Conservation (phyloP, 2,797 vertebrate genomes). For the Hypotaenidia philippensis region DNA sequence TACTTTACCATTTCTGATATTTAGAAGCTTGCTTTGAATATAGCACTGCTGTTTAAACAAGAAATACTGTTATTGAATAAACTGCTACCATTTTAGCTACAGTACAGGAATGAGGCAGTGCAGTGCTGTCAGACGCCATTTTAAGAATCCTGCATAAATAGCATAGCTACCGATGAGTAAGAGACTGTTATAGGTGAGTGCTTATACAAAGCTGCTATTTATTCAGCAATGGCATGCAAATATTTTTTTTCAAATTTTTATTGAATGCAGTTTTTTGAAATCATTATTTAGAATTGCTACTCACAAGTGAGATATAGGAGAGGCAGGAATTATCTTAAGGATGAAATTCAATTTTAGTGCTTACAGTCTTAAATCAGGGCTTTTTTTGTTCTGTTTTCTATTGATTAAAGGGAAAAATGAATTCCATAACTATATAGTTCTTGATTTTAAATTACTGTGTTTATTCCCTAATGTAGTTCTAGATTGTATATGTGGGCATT, state of each 20-base stretch:
- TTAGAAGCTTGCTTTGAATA: constrained; percentile 73
- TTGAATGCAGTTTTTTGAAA: constrained; percentile 77
- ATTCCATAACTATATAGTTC: constrained; percentile 65
- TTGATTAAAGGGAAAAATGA: constrained; percentile 67
- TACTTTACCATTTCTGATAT: constrained; percentile 75
- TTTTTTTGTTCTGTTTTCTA: constrained; percentile 42
- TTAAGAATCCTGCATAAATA: constrained; percentile 89
- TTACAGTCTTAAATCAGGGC: constrained; percentile 61
- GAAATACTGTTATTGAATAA: constrained; percentile 80
- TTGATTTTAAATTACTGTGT: constrained; percentile 62
- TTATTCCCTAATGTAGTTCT: constrained; percentile 63
- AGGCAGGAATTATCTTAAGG: constrained; percentile 73
- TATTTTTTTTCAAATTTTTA: constrained; percentile 66
- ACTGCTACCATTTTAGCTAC: constrained; percentile 87
- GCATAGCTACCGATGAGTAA: constrained; percentile 87
- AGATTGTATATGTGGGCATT: constrained; percentile 68
- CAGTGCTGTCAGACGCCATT: constrained; percentile 87
- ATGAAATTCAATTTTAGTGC: constrained; percentile 67
- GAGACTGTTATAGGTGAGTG: constrained; percentile 88
- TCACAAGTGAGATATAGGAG: constrained; percentile 68
- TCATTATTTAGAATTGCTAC: constrained; percentile 75
- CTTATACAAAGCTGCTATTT: constrained; percentile 81
- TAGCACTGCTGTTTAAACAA: constrained; percentile 73
- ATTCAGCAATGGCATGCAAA: constrained; percentile 81
- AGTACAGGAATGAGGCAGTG: constrained; percentile 85